A percentile compares a stretch with the other conserved stretches of the same genome.
phyloP scores from a whole-genome alignment of 2,113 vertebrate species.

The Mirza zaza region DNA sequence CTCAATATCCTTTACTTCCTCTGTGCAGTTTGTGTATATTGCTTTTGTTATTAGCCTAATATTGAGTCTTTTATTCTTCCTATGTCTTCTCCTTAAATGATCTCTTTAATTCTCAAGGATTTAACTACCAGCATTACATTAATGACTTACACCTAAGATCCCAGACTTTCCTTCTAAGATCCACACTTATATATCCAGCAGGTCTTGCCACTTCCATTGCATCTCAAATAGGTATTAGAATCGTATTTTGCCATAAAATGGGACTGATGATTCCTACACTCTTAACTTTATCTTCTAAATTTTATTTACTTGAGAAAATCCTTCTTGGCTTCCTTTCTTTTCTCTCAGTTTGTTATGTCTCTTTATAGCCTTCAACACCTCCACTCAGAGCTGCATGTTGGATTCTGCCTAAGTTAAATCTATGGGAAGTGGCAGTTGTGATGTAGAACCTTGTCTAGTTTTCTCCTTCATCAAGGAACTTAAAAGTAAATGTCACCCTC shows the following conservation, averaged over 20 bases:
- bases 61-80: not conserved
- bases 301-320: not conserved
- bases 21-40: rapidly evolving
- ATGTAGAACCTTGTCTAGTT: not conserved
- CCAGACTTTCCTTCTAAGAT: not conserved
- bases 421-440: not conserved
- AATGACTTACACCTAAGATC: not conserved
- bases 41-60: not conserved
- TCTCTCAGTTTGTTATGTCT: not conserved
- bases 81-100: not conserved
- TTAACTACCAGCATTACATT: not conserved
- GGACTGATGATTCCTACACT: not conserved
- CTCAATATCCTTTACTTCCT: not conserved
- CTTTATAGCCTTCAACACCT: not conserved
- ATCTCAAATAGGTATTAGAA: not conserved
- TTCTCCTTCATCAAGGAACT: not conserved
- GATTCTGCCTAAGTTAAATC: not conserved
- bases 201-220: not conserved
- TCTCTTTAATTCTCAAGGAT: not conserved
- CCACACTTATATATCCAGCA: not conserved
- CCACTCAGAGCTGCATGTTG: not conserved
- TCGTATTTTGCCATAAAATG: not conserved
- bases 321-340: not conserved
- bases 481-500: not conserved
- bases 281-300: not conserved